A percentile compares a stretch with the other conserved stretches of the same genome.
These are phyloP conservation scores for Rhogogaster chlorosoma DNA, from an alignment of 2,888 invertebrate species.

Conservation along the genomic window DNA sequence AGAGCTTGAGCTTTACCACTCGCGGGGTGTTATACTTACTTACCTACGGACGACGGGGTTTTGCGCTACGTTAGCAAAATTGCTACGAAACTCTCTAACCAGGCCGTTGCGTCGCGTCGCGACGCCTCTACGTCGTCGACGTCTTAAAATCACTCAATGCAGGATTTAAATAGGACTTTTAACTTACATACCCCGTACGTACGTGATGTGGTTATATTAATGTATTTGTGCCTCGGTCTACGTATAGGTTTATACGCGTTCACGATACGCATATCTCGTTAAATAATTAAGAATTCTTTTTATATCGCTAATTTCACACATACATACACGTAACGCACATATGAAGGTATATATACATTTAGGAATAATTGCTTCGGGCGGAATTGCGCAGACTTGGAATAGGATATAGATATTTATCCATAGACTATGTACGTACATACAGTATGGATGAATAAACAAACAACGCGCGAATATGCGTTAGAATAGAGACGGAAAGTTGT, in stretches of 20 bases:
- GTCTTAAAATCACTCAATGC: constrained; percentile 32
- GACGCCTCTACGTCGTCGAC: neutral
- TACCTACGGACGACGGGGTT: neutral
- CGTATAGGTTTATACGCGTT: neutral
- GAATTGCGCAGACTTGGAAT: constrained; percentile 10
- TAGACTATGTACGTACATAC: neutral
- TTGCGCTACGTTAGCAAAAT: neutral
- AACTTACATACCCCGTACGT: neutral
- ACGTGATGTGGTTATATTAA: neutral
- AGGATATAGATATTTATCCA: neutral
- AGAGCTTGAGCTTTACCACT: neutral
- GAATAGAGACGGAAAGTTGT: neutral
- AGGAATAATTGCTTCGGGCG: neutral
- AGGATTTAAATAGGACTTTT: constrained; percentile 20
- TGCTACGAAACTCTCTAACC: constrained; percentile 12
- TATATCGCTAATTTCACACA: neutral
- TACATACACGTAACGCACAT: neutral
- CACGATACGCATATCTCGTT: neutral
- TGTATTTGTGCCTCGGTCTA: neutral
- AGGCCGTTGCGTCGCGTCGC: neutral
- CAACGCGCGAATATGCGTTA: neutral
- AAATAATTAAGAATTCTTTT: neutral
- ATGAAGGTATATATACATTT: neutral
- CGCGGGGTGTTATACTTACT: neutral
- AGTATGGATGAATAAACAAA: neutral